Base-by-base conservation (phyloP, 2,113 vertebrate species). In the Asarcornis scutulata region DNA sequence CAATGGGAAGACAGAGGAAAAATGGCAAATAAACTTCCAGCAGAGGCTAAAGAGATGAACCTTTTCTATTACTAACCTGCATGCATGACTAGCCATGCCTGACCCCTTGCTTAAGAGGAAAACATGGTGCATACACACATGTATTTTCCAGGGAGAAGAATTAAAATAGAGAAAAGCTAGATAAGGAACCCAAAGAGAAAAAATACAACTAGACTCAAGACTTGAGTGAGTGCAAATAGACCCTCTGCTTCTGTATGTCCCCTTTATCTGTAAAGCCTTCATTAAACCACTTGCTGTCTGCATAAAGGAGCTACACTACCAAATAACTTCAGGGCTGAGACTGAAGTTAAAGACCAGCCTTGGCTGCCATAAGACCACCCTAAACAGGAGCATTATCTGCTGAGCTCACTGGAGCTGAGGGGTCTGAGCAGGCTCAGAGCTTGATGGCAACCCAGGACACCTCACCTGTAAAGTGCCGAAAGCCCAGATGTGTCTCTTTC, bases 41-140 rank as follows among this genome's bases (percentile, higher is more conserved):
- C 14, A n/a, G 60, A 59, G 11, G 17, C 1, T 23, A 25, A 69
- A 63, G n/a, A 63, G 40, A 17, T 12, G 56, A 59, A 27, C 5
- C 13, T 52, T 58, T 14, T 27, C 36, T 56, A 16, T 18, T 9
- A 46, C 22, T 13, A 69, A 53, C 29, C 26, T 64, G 18, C 27
- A 34, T 22, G 18, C 27, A 34, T 79, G 60, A 58, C 36, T 20
- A 31, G 55, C 5, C 32, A 63, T 31, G 26, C 36, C 50, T 63
- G 60, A 66, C 20, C 46, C 48, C 29, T 13, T 14, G 0, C 50
- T 40, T 3, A 17, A 52, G 68, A 27, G 21, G 83, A 80, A 77
- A 53, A 17, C 7, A 6, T 3, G 62, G 34, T 25, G 32, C 31
- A 29, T 0, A 0, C 44, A 62, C 23, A 44, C 27, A 14, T 22